Percentiles rank a stretch among this genome's conserved stretches.
Evolutionary conservation across 1,140 invertebrate genomes (phyloP).

Genomic region (Leguminivora glycinivorella): DNA sequence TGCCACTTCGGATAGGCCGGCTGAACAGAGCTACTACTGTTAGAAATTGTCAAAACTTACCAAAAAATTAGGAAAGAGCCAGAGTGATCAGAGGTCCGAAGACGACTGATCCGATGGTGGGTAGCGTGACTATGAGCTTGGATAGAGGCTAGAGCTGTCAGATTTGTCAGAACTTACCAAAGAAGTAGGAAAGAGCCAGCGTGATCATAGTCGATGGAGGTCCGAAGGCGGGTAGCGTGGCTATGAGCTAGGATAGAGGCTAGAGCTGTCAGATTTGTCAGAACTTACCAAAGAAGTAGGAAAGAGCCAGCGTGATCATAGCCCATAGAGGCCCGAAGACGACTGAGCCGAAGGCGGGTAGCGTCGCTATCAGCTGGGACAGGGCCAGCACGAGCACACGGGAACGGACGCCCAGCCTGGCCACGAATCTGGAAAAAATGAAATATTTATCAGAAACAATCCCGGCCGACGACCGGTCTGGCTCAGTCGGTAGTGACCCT

Average conservation of each 20-base stretch:
- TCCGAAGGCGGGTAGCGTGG: slow-evolving; percentile 88
- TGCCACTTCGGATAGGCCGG: no score
- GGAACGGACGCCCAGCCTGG: slow-evolving; percentile 91
- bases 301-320: slow-evolving; percentile 91
- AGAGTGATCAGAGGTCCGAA: slow-evolving; percentile 92
- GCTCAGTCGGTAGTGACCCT: no score
- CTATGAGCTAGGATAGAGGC: slow-evolving; percentile 92
- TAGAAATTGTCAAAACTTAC: no score
- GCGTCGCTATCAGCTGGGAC: slow-evolving; percentile 92
- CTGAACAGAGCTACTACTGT: no score
- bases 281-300: slow-evolving; percentile 91
- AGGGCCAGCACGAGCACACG: slow-evolving; percentile 90
- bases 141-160: no score
- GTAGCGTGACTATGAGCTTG: slow-evolving; percentile 90
- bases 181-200: slow-evolving; percentile 90
- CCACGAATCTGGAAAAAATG: slow-evolving; percentile 82
- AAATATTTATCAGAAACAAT: neutral
- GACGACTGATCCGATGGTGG: no score
- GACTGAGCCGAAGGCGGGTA: slow-evolving; percentile 93
- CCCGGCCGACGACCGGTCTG: no score
- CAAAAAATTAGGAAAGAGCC: slow-evolving; percentile 91
- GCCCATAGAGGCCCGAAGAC: slow-evolving; percentile 90
- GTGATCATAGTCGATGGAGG: slow-evolving; percentile 93
- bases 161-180: slow-evolving; percentile 82
- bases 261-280: no score